Conservation (phyloP, 2,797 vertebrate genomes). For the Mionectes olivaceus region DNA sequence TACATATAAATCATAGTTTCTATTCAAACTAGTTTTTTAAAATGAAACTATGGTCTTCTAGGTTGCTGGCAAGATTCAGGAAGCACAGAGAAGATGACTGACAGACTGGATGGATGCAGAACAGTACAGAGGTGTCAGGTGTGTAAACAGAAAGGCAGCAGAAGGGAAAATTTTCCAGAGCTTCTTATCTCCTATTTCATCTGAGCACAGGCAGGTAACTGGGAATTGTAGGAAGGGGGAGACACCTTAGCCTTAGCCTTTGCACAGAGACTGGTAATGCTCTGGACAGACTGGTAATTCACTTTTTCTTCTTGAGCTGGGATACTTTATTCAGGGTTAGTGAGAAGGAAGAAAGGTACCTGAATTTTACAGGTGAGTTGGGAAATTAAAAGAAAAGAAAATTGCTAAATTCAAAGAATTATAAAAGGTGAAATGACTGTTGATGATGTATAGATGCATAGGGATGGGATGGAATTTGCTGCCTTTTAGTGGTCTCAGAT, state of each 20-base stretch:
- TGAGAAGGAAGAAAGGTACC: background rate
- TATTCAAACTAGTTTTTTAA: background rate
- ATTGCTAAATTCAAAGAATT: background rate
- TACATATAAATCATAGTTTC: accelerated
- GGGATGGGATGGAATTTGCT: background rate
- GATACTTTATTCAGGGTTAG: background rate
- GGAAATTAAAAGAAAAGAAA: background rate
- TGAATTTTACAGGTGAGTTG: background rate
- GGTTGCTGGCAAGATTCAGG: background rate
- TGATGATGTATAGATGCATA: background rate
- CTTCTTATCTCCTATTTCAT: background rate
- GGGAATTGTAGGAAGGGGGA: background rate
- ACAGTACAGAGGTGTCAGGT: background rate
- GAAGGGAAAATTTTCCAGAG: background rate
- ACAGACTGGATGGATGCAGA: background rate
- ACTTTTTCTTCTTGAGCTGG: background rate
- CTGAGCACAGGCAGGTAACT: background rate
- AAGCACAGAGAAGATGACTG: background rate
- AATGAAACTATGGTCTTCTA: background rate
- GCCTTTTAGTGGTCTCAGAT: background rate
- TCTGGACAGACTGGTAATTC: background rate
- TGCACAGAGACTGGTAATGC: background rate
- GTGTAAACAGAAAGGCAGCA: background rate
- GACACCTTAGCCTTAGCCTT: background rate
- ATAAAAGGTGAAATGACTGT: background rate